Base-by-base conservation (phyloP, 1,140 invertebrate species). In the Solenopsis invicta region DNA sequence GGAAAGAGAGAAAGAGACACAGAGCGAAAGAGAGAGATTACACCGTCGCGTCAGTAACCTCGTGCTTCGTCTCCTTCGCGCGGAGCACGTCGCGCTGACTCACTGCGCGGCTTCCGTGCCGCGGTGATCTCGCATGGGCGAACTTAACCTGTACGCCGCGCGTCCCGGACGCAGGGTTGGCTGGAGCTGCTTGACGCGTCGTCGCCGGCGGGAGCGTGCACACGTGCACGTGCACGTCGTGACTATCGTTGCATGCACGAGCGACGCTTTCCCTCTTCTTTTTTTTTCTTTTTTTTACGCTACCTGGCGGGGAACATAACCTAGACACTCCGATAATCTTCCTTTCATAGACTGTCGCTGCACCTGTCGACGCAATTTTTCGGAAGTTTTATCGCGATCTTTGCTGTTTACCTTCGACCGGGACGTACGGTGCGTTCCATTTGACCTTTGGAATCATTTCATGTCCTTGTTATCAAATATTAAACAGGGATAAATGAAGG, bases 131-230 rank as follows among this genome's bases (percentile, higher is more conserved):
- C 45, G 21, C 59, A 48, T 45, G 37, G 45, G 64, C 71, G 48
- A 48, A 90, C 81, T 78, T 91, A 91, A 91, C 89, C 90, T 90
- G 24, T 82, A 88, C 66, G 24, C 21, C 16, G 34, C 37, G 50
- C 74, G 88, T 69, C 41, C 45, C n/a, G n/a, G 45, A 64, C 66
- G 13, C 18, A 29, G 29, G 29, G 50, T 34, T 21, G 9, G 37
- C 37, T 24, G 34, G 34, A 29, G 29, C 50, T 2, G 29, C n/a
- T 24, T 21, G 66, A 82, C 34, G 50, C 45, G 56, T 48, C n/a
- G 24, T 48, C 13, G 21, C 21, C 12, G 21, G 21, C 12, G 16
- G 62, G 0, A 66, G 13, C 48, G 48, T 12, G 24, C 18, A 12
- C 24, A 6, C 61, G 48, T 34, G 18, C 24, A 64, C 67, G 8